Base-by-base conservation (phyloP, 2,797 vertebrate genomes). In the Nothura maculosa region DNA sequence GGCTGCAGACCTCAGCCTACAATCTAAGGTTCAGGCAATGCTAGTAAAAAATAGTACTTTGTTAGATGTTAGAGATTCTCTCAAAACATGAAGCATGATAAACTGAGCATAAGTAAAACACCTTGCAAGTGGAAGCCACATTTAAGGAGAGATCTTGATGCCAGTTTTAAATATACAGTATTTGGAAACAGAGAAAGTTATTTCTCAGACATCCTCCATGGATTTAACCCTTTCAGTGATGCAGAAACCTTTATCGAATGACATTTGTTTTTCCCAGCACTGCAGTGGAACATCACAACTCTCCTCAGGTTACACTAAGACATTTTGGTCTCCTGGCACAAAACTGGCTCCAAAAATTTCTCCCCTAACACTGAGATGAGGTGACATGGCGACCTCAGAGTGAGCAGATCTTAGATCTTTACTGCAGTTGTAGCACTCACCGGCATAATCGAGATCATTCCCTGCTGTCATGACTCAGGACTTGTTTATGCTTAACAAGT, bases 251-350 rank as follows among this genome's bases (percentile, higher is more conserved):
- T 72, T 91, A 60, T 68, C 36, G 25, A 28, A 60, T 19, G 47
- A 14, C 40, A 77, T 96, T 96, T 95, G 86, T 68, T 75, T 96
- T 96, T 96, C 55, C 75, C 77, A 95, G 36, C 24, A 42, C 93
- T 96, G 96, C 67, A 43, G 83, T 79, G 88, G 92, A 85, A 94
- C 76, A 87, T 73, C 70, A 52, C 82, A 73, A 27, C 28, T 77
- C 79, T 94, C 27, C 68, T 90, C 84, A 91, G 73, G 22, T 79
- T 94, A 66, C 68, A 85, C 18, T 94, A 83, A 94, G 94, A 91
- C 48, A 60, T 62, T 81, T 93, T 87, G 84, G 55, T 64, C n/a
- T 95, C 78, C 88, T 92, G 14, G 32, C 80, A 43, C 61, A 96
- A 85, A 67, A 68, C 85, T 64, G 90, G 12, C 48, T 92, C 87